A percentile compares a stretch with the other conserved stretches of the same genome.
These are phyloP conservation scores for Athene cunicularia DNA, from an alignment of 2,113 vertebrate genomes.

Conservation along the genomic window DNA sequence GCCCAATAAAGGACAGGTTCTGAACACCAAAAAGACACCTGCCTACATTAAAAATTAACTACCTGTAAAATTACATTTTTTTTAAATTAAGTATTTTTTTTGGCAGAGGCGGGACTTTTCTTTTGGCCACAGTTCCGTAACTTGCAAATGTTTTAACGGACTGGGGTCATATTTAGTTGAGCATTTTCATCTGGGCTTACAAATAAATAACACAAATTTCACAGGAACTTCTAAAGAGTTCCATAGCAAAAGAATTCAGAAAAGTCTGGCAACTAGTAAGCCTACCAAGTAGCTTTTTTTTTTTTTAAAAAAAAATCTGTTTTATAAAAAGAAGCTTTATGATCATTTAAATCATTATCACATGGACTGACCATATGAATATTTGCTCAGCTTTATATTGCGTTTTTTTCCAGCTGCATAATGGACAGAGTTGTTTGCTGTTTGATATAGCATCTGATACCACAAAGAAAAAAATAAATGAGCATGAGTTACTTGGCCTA, in stretches of 20 bases:
- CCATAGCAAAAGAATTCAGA: neutral
- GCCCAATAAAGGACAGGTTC: neutral
- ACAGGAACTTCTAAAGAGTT: neutral
- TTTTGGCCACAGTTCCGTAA: neutral
- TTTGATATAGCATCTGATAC: neutral
- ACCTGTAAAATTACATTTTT: neutral
- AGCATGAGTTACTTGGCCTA: neutral
- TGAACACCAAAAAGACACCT: slow-evolving; percentile 24
- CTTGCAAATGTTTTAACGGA: neutral
- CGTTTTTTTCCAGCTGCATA: neutral
- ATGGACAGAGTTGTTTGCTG: neutral
- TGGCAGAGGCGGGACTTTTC: neutral
- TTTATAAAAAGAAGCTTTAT: neutral
- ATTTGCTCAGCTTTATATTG: neutral
- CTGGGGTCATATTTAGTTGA: neutral
- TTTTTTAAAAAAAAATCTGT: neutral
- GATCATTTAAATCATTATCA: neutral
- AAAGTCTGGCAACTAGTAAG: neutral
- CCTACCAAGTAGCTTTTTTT: neutral
- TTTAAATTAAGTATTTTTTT: neutral
- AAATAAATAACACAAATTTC: neutral
- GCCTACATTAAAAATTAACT: slow-evolving; percentile 47
- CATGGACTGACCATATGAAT: neutral
- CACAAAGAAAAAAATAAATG: neutral
- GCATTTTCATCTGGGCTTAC: slow-evolving; percentile 2